Conservation (phyloP, 2,888 invertebrate genomes). For the Actias luna region DNA sequence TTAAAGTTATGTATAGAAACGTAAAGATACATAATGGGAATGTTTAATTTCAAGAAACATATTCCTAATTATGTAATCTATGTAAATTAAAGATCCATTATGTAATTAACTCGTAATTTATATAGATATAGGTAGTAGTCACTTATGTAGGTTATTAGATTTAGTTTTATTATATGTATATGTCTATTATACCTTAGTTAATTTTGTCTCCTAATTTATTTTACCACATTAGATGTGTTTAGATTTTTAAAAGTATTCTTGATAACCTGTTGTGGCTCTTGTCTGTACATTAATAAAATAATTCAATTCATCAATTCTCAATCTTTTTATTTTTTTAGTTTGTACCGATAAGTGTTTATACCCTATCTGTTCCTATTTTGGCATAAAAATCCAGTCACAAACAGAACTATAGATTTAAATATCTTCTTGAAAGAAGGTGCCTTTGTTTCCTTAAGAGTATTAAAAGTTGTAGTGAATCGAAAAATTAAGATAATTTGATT, state of each 20-base stretch:
- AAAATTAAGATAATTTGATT: no score
- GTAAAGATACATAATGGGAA: background rate
- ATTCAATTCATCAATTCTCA: no score
- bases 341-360: no score
- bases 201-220: no score
- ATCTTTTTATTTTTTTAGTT: no score
- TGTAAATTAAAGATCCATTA: background rate
- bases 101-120: background rate
- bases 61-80: background rate
- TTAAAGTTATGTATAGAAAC: background rate
- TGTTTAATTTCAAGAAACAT: background rate
- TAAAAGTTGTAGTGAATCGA: background rate
- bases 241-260: no score
- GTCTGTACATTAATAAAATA: no score
- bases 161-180: background rate
- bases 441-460: background rate
- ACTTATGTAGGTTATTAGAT: background rate
- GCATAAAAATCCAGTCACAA: no score
- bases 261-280: no score
- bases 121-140: background rate
- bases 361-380: no score
- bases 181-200: no score
- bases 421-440: background rate
- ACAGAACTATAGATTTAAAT: background rate
- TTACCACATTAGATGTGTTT: no score